Evolutionary conservation across 2,113 vertebrate genomes (phyloP), one percentile per base, ranked within the genome.

Genomic region (Cyprinodon brontotheroides): DNA sequence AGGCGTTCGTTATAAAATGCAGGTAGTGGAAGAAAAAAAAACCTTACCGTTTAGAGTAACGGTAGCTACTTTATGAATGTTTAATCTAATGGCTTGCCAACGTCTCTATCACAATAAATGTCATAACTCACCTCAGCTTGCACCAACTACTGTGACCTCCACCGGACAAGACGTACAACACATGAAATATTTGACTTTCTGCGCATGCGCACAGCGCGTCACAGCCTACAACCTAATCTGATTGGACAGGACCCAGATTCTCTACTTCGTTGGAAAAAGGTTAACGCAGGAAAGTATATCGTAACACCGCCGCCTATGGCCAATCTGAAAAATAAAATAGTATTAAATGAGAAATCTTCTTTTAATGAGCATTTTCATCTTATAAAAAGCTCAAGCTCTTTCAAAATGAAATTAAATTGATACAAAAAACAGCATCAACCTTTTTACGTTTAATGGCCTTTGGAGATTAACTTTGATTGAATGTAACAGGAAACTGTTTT

Each of bases 101-200:
- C 61, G 40, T 40, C 20, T 20, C 12, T 5, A 53, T 40, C 4
- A 3, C 15, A 11, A 22, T 1, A 8, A 10, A 8, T 37, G 10
- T 13, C 14, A 17, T 36, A 62, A 91, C 90, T 93, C 75, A 93
- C 94, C 92, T 75, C 63, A 20, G 48, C 72, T 79, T n/a, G n/a
- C 48, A 70, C 86, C 41, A 74, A 67, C 74, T 65, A 63, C 79
- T 81, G 13, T 95, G 94, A 95, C 94, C 94, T 95, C 93, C 93
- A 95, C 89, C 82, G 45, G 79, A 87, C 87, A 86, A 81, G 70
- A 82, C 85, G 84, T 68, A 77, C 2, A 75, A 80, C 92, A 69
- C 91, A 85, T 92, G 89, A 90, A 77, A 37, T 67, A 68, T 1
- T 39, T 60, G 2, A 3, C 3, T 0, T 1, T 77, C n/a, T 4